Percentiles rank a stretch among this genome's conserved stretches.
Evolutionary conservation across 1,140 invertebrate species (phyloP).

Genomic region (Drosophila asahinai): DNA sequence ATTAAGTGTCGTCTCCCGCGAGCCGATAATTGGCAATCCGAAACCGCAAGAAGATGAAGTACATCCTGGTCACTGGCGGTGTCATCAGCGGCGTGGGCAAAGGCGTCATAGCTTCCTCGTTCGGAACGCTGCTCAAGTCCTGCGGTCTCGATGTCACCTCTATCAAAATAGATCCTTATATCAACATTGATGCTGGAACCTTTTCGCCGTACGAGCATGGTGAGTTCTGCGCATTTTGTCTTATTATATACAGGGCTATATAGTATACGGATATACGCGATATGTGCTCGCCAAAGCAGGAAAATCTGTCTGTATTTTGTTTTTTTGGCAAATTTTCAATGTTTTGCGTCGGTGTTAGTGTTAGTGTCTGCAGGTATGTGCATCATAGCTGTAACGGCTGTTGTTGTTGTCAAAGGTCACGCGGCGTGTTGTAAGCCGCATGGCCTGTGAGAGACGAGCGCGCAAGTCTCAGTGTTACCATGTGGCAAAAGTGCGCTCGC

Average conservation of each 20-base stretch:
- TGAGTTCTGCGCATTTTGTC: conserved; percentile 85
- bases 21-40: conserved; percentile 1
- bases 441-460: conserved; percentile 13
- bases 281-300: conserved; percentile 6
- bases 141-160: conserved; percentile 97
- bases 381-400: conserved; percentile 18
- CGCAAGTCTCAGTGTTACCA: conserved; percentile 1
- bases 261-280: neutral
- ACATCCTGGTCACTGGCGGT: conserved; percentile 98
- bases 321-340: conserved; percentile 64
- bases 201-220: conserved; percentile 99
- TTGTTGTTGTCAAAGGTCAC: conserved; percentile 58
- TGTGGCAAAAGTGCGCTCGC: conserved; percentile 2
- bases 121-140: conserved; percentile 97
- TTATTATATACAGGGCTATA: conserved; percentile 3
- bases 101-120: conserved; percentile 98
- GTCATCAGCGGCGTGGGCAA: conserved; percentile 99
- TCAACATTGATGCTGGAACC: conserved; percentile 99
- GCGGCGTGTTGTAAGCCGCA: conserved; percentile 36
- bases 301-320: conserved; percentile 21
- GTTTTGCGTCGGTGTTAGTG: neutral
- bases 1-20: conserved; percentile 17
- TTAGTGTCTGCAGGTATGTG: conserved; percentile 18
- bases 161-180: conserved; percentile 99
- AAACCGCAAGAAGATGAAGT: conserved; percentile 87